Base-by-base conservation (phyloP, 2,888 invertebrate genomes). In the Gastrophysa polygoni region DNA sequence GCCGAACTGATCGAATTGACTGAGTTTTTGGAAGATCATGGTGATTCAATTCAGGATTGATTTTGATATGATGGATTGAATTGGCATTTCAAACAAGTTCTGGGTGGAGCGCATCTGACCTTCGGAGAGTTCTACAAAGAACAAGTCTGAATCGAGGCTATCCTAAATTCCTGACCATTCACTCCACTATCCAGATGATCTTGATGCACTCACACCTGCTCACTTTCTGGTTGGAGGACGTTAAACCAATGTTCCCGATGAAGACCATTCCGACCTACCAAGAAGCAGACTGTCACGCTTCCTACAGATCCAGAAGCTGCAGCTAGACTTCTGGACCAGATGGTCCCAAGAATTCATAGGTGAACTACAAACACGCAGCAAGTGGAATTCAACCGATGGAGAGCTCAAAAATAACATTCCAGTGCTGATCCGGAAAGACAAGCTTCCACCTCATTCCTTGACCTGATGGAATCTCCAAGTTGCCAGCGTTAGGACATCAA, bases 91-190 rank as follows among this genome's bases (percentile, higher is more conserved):
- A 24, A 24, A 5, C 7, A 56, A 18, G 46, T 72, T 7, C 50
- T 74, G n/a, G 71, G 73, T 5, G 59, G 67, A 21, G 44, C 44
- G n/a, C 57, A 38, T 16, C 44, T 75, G 3, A 73, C 68, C 2
- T 71, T 64, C 50, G 71, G 74, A 56, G 71, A 77, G 48, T 66
- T 76, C 29, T 44, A 47, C n/a, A 75, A 72, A 1, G 29, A 72
- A 2, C 17, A 70, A 5, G 57, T 55, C 10, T 68, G 73, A 58
- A 68, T 74, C 20, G 24, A 74, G 58, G 69, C 72, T 1, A 55
- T 66, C 18, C 52, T 75, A 8, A 76, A 77, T 65, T 73, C 70
- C 8, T 48, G 74, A 28, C 75, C 76, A 57, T 28, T 71, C 14
- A 59, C 43, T 11, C 63, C 66, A 50, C 7, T 7, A 24, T 24